phyloP scores from a whole-genome alignment of 2,888 invertebrate genomes.

The Netelia fuscicornis region DNA sequence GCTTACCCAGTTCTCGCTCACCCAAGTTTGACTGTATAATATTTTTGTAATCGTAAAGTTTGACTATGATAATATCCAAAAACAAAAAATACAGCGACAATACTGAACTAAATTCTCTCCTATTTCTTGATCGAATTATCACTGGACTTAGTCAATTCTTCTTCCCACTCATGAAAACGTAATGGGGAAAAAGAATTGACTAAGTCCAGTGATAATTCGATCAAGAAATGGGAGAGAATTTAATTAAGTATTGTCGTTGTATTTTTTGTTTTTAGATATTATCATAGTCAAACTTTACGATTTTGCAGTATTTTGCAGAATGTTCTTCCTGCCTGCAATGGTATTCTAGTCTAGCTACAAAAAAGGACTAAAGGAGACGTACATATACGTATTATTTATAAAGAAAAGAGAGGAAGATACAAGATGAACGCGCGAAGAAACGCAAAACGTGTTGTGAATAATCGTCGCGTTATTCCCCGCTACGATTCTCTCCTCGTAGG shows the following conservation, averaged over 20 bases:
- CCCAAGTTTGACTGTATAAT: no score
- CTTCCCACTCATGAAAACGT: no score
- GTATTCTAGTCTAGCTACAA: no score
- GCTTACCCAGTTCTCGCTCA: no score
- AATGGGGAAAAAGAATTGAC: background rate
- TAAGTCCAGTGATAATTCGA: background rate
- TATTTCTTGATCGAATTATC: background rate
- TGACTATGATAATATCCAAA: no score
- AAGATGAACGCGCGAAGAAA: constrained; percentile 3
- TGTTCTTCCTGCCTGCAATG: no score
- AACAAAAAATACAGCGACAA: no score
- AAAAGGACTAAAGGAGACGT: no score
- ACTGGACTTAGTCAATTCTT: background rate
- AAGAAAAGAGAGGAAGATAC: background rate
- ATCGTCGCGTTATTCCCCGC: constrained; percentile 1
- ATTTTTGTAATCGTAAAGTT: background rate
- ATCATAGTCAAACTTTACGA: no score
- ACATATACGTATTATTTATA: background rate
- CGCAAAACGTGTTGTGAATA: constrained; percentile 11
- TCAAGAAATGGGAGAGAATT: background rate
- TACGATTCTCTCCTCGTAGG: constrained; percentile 1
- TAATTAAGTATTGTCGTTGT: no score
- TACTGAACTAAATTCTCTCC: no score
- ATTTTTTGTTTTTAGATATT: background rate
- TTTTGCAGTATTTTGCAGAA: background rate